phyloP scores from a whole-genome alignment of 2,113 vertebrate genomes.

The Notarius quadriscutis region DNA sequence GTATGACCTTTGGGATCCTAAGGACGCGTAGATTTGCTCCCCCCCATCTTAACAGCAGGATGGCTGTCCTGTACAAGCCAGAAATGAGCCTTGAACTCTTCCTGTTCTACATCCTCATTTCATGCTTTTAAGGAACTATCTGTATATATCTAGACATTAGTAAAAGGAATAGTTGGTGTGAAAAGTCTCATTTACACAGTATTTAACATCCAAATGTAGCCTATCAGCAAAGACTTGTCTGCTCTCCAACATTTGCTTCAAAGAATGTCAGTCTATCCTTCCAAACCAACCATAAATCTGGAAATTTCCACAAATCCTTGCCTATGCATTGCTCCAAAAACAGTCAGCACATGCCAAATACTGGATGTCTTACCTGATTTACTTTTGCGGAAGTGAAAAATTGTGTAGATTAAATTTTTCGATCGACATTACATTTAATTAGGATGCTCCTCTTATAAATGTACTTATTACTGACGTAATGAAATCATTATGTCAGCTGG shows the following conservation, averaged over 20 bases:
- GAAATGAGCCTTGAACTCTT: not conserved
- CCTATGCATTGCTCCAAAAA: not conserved
- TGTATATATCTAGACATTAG: not conserved
- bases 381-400: not conserved
- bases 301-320: not conserved
- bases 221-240: not conserved
- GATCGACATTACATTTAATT: not conserved
- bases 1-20: slow-evolving; percentile 70
- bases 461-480: not conserved
- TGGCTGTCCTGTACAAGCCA: not conserved
- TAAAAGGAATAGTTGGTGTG: not conserved
- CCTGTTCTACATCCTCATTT: not conserved
- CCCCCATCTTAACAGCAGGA: not conserved
- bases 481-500: not conserved
- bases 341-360: not conserved
- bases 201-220: not conserved
- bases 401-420: not conserved
- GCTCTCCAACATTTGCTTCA: not conserved
- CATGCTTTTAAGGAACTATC: not conserved
- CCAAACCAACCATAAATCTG: not conserved
- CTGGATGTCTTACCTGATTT: not conserved
- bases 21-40: slow-evolving; percentile 1
- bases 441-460: not conserved
- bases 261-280: not conserved
- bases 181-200: not conserved